Base-by-base conservation (phyloP, 2,888 invertebrate species). In the Zhengitettix transpicula region DNA sequence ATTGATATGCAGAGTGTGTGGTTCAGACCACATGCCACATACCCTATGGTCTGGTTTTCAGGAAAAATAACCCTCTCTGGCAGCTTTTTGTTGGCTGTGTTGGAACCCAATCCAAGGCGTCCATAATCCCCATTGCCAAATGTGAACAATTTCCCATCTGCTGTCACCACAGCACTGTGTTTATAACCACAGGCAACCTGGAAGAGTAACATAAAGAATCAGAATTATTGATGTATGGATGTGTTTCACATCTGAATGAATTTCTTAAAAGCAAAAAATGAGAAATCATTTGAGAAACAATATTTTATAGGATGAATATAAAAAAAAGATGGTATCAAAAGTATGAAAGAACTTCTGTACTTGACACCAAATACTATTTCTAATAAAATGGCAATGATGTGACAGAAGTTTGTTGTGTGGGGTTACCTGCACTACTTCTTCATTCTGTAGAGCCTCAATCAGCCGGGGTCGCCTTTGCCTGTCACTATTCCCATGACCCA, bases 91-190 rank as follows among this genome's bases (percentile, higher is more conserved):
- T 81, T 82, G 9, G 77, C 74, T 1, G 79, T 79, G 14, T 12
- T 17, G 5, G 77, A 75, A 1, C 81, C 82, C 56, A 80, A 73
- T 2, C 79, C 79, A 9, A 83, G 72, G 55, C 82, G 72, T 1
- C 83, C 83, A 68, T 80, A 81, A 68, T 83, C 82, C 14, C 82
- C 81, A 68, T 81, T 81, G 51, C 84, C 83, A 69, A 83, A 84
- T 0, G 81, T 82, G 67, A 77, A 82, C 47, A 83, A 71, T 67
- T 80, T 79, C 11, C 84, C 84, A 68, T 81, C 80, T 8, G 75
- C 73, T 2, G 81, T 81, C 40, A 83, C 79, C 9, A 81, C 81
- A 9, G 81, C 82, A 68, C 80, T 81, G 68, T 83, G 82, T 67
- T 81, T 81, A 68, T 79, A 81, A 1, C 82, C 83, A 70, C 81